phyloP scores from a whole-genome alignment of 2,888 invertebrate species.

The Drosophila falleni region DNA sequence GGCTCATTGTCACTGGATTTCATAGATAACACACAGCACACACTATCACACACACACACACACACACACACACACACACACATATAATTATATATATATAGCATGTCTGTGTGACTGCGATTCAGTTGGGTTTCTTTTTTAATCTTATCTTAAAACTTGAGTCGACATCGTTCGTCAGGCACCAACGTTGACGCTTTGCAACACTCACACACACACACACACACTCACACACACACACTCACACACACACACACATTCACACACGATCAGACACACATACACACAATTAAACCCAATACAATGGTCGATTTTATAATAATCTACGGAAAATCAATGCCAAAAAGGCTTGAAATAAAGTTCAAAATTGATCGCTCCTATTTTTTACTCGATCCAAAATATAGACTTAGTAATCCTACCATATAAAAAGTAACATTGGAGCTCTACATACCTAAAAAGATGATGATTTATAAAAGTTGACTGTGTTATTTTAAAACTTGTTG shows the following conservation, averaged over 20 bases:
- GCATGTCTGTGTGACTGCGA: slow-evolving; percentile 25
- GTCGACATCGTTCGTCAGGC: slow-evolving; percentile 67
- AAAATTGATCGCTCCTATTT: background rate
- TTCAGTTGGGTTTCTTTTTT: slow-evolving; percentile 62
- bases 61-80: slow-evolving; percentile 20
- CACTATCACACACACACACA: too few relatives aligned
- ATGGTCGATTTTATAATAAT: background rate
- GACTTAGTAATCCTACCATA: background rate
- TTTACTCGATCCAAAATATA: background rate
- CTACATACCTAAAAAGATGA: background rate
- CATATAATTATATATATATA: slow-evolving; percentile 5
- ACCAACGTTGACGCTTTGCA: slow-evolving; percentile 48
- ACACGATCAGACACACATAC: slow-evolving; percentile 16
- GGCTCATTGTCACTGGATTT: slow-evolving; percentile 71
- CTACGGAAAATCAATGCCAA: background rate
- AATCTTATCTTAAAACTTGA: slow-evolving; percentile 83
- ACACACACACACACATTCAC: slow-evolving; percentile 23
- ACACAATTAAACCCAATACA: slow-evolving; percentile 3
- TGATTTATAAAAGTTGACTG: background rate
- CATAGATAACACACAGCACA: slow-evolving; percentile 63
- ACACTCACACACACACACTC: background rate
- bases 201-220: slow-evolving; percentile 18
- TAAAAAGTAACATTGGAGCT: too few relatives aligned
- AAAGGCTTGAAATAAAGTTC: too few relatives aligned
- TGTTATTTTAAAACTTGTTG: background rate